Conservation (phyloP, 2,797 vertebrate species). For the Oreonectes daqikongensis region DNA sequence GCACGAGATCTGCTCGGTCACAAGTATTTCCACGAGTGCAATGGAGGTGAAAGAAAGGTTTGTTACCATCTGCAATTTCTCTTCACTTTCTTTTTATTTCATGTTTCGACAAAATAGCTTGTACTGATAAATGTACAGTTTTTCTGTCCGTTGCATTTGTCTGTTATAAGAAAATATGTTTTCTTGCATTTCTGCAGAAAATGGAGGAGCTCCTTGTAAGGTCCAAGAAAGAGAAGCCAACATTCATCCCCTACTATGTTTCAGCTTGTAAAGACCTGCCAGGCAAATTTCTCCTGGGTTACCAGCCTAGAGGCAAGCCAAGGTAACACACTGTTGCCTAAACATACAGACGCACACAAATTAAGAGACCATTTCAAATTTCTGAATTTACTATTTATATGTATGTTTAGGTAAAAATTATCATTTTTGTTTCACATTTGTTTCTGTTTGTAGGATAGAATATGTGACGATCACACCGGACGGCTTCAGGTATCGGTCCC, state of each 20-base stretch:
- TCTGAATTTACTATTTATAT: too few relatives aligned
- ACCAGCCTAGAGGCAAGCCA: constrained; percentile 98
- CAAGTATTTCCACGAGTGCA: constrained; percentile 96
- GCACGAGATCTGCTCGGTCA: constrained; percentile 93
- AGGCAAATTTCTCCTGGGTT: constrained; percentile 98
- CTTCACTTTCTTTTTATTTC: not conserved
- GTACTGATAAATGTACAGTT: not conserved
- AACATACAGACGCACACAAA: not conserved
- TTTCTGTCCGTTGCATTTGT: too few relatives aligned
- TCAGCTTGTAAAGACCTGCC: constrained; percentile 95
- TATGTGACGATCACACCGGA: constrained; percentile 97
- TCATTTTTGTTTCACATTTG: too few relatives aligned
- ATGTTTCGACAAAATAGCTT: not conserved
- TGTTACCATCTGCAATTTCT: not conserved
- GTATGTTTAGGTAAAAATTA: too few relatives aligned
- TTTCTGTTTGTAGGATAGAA: constrained; percentile 81
- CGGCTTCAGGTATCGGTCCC: constrained; percentile 95
- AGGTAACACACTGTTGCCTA: constrained; percentile 72
- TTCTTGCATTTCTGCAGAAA: constrained; percentile 77
- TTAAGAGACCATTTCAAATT: too few relatives aligned
- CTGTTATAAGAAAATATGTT: not conserved
- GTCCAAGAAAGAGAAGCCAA: constrained; percentile 96
- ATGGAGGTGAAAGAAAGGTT: constrained; percentile 90
- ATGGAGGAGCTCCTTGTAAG: constrained; percentile 93
- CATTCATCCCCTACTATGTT: constrained; percentile 96